Evolutionary conservation across 1,140 invertebrate species (phyloP).

Genomic region (Chlorops oryzae): DNA sequence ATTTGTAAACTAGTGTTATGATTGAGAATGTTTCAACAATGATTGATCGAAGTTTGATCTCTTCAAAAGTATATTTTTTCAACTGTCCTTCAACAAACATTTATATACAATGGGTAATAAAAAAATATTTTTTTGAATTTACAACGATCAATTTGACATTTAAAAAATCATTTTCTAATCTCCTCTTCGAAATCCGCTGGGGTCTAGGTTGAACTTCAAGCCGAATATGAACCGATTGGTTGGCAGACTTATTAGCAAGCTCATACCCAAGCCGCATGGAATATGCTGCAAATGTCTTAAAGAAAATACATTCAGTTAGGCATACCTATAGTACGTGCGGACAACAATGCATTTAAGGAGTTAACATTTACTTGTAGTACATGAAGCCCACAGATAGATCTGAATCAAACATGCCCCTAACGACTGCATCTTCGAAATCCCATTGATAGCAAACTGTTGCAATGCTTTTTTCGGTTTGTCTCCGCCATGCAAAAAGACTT

Average conservation of each 20-base stretch:
- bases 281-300: conserved; percentile 27
- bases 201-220: conserved; percentile 36
- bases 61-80: no score
- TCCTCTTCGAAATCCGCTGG: conserved; percentile 30
- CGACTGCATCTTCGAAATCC: conserved; percentile 36
- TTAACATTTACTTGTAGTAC: conserved; percentile 32
- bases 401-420: conserved; percentile 39
- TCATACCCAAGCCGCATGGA: conserved; percentile 34
- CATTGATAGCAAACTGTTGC: conserved; percentile 41
- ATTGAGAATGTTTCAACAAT: no score
- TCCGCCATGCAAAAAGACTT: conserved; percentile 37
- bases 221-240: conserved; percentile 41
- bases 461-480: conserved; percentile 33
- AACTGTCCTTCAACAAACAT: no score
- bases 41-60: no score
- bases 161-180: no score
- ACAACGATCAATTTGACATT: no score
- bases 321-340: not conserved
- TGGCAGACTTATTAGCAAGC: conserved; percentile 34
- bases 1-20: no score
- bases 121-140: no score
- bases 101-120: no score
- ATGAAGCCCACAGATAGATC: conserved; percentile 41
- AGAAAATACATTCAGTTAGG: not conserved
- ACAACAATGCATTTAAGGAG: not conserved